Base-by-base conservation (phyloP, 2,113 vertebrate genomes). In the Thamnaconus septentrionalis region DNA sequence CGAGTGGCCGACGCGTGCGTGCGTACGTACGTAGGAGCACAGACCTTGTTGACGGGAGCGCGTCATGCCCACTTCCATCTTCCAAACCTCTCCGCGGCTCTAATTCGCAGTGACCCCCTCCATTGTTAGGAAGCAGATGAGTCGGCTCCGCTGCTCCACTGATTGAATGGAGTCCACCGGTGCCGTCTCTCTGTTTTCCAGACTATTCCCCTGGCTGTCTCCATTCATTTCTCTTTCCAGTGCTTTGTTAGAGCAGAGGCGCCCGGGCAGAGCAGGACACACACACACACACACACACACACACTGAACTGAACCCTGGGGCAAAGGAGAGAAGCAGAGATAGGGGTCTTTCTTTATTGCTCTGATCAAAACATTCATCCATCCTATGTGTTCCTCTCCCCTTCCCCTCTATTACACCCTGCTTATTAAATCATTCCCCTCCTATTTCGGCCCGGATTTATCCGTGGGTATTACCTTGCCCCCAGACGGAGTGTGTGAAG, bases 291-390 rank as follows among this genome's bases (percentile, higher is more conserved):
- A 42, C 46, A 44, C 59, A 59, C 59, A 75, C 46, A 59, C 18
- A 71, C 46, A 63, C 3, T 64, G 7, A 58, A 10, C 56, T 7
- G 62, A 62, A 68, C 81, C 79, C 78, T 58, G 41, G 53, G 78
- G 80, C 83, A 79, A 81, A 71, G 61, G 68, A 72, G 80, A 53
- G 41, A 71, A 63, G 60, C 61, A 71, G 67, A 60, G 76, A 73
- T 64, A 79, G 52, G 49, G 78, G 63, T 70, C 57, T 71, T 75
- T 74, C 79, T 86, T 87, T 88, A 84, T 87, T 84, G 81, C 83
- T 81, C 85, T 87, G 82, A 88, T 88, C 88, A 88, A 85, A 87
- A 88, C 80, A 88, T 80, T 80, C 83, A 76, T 85, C 81, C 79
- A 60, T 75, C 77, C 73, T 51, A 73, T 83, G 76, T 41, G 12